Base-by-base conservation (phyloP, 2,797 vertebrate species). In the Synaphobranchus kaupii region DNA sequence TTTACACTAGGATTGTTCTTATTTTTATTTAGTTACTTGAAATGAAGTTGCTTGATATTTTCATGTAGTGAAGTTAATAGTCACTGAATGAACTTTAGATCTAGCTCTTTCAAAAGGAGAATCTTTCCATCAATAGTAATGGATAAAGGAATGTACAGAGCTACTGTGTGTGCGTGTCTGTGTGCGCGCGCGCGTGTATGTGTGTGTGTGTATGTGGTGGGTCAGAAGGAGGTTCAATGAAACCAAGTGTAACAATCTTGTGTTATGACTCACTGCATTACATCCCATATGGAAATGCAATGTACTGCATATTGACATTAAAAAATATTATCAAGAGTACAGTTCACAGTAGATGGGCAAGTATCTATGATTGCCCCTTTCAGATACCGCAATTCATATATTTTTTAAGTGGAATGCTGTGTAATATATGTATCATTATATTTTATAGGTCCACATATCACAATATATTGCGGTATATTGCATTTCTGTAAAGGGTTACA, bases 1-100 rank as follows among this genome's bases (percentile, higher is more conserved):
- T 48, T 81, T 48, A 50, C 9, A 25, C 1, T 12, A 25, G 25
- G 39, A 39, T 39, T 39, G 39, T 39, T 39, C 39, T 39, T 39
- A 39, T 39, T 39, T 39, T 39, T 39, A 39, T 39, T 39, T 39
- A 76, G 71, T 76, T 81, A 81, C 78, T 81, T 81, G 78, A 81
- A 81, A 50, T 48, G 73, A n/a, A n/a, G n/a, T 76, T 76, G 9
- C 54, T 56, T 56, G 54, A 56, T 10, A 56, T 56, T 66, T n/a
- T 66, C 9, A n/a, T 81, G 78, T n/a, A 8, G 22, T 50, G 50
- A 25, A 28, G 48, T 54, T 34, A 31, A 31, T 28, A 50, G 25
- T 82, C 3, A n/a, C 8, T 47, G 6, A 83, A 56, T 56, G 9
- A 31, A 83, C 22, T 76, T 12, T 34, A 73, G 68, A 34, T 47